Evolutionary conservation across 2,888 invertebrate species (phyloP).

Genomic region (Ctena decussata): DNA sequence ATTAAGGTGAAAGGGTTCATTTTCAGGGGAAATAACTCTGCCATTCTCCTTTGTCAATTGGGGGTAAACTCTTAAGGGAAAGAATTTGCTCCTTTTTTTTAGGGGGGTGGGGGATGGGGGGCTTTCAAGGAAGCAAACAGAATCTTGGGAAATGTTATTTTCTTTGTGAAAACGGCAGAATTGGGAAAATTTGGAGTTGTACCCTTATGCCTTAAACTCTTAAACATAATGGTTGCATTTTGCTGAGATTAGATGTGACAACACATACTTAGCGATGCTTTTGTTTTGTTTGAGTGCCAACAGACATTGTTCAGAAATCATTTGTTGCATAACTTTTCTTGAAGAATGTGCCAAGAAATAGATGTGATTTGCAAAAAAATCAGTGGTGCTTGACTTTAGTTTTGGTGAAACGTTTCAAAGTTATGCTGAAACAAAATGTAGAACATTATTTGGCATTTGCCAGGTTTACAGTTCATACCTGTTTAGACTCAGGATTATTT

Average conservation of each 20-base stretch:
- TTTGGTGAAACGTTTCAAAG: background rate
- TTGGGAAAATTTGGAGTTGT: too few relatives aligned
- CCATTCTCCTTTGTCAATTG: too few relatives aligned
- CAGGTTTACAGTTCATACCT: background rate
- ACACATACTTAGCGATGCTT: background rate
- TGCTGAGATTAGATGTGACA: background rate
- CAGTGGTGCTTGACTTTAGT: conserved; percentile 1
- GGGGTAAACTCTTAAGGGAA: too few relatives aligned
- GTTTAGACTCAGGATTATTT: too few relatives aligned
- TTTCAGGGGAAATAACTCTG: too few relatives aligned
- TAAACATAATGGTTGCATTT: background rate
- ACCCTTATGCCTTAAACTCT: too few relatives aligned
- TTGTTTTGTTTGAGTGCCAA: conserved; percentile 2
- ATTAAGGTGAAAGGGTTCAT: too few relatives aligned
- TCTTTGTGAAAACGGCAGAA: too few relatives aligned
- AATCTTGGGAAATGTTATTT: too few relatives aligned
- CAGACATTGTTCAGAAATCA: background rate
- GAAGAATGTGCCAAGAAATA: background rate
- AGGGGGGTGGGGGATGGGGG: too few relatives aligned
- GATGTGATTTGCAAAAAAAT: background rate
- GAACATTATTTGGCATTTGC: background rate
- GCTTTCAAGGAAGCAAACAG: too few relatives aligned
- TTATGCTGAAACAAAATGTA: background rate
- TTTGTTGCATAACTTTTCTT: background rate
- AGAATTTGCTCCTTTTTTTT: too few relatives aligned